Base-by-base conservation (phyloP, 2,797 vertebrate genomes). In the Sternarchorhynchus goeldii region DNA sequence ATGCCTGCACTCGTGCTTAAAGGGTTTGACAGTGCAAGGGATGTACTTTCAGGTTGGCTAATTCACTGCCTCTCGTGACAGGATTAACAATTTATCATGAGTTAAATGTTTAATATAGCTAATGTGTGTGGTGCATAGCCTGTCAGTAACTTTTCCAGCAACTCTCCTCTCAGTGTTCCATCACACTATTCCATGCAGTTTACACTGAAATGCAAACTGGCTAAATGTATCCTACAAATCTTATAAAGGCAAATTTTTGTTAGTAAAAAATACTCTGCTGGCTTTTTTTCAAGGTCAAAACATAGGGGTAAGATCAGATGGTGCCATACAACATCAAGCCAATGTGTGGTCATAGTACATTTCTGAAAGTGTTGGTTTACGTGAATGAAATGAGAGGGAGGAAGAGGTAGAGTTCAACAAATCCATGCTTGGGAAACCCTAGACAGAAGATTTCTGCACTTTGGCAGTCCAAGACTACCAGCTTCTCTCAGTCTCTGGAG, bases 31-130 rank as follows among this genome's bases (percentile, higher is more conserved):
- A 70, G 60, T 31, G 59, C 12, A 72, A 45, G 34, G 45, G 58
- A 58, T 80, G 74, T 64, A 78, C 55, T 58, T 69, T 80, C 45
- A 76, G 56, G 66, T 56, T n/a, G 53, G 79, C 85, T 87, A 81
- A 89, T 89, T 77, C 81, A 20, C n/a, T 12, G 32, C 78, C 80
- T 84, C 67, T 53, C 60, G 82, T 83, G 63, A 86, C 78, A 84
- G 79, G 78, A 87, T 86, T 83, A 86, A 78, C 72, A 86, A 86
- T 84, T 84, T 73, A 86, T 85, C 65, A 86, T 66, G 73, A 67
- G 75, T 77, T 85, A 79, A 82, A 86, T 83, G 63, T 85, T 89
- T 73, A 87, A 88, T 87, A 80, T 73, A 81, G 78, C 58, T 89
- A 89, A 89, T 89, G 84, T 81, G 85, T 82, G 84, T 75, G 20